These are phyloP conservation scores for Phoenoteleia sp. DNA, from an alignment of 2,888 invertebrate genomes.

Conservation along the genomic window DNA sequence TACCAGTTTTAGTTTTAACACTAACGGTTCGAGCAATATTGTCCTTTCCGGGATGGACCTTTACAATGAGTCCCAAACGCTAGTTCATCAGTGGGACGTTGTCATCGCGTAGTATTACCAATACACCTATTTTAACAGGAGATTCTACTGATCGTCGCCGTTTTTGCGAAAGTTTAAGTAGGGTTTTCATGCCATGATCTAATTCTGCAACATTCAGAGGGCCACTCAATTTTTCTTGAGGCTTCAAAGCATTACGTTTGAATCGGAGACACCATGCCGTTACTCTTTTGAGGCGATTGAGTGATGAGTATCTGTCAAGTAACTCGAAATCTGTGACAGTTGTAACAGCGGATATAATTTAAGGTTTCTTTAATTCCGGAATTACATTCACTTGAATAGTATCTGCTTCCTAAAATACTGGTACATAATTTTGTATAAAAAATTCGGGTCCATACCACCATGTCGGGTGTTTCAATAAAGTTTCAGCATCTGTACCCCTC, in stretches of 20 bases:
- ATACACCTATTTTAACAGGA: not conserved
- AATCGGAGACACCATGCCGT: constrained; percentile 9
- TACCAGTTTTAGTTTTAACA: not conserved
- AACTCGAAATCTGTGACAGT: not conserved
- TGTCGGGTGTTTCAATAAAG: not conserved
- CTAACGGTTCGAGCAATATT: not conserved
- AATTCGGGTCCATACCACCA: constrained; percentile 5
- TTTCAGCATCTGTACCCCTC: not conserved
- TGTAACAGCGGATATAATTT: not conserved
- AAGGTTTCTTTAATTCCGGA: not conserved
- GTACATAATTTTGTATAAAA: not conserved
- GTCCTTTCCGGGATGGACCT: constrained; percentile 10
- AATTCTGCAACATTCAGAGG: constrained; percentile 1
- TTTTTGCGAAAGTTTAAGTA: not conserved
- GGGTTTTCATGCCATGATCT: not conserved
- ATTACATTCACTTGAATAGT: not conserved
- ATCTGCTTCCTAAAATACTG: not conserved
- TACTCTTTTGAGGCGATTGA: constrained; percentile 1
- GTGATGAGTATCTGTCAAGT: not conserved
- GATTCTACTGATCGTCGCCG: not conserved
- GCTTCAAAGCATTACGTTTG: not conserved
- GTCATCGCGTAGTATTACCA: constrained; percentile 12
- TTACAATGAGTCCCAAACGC: not conserved
- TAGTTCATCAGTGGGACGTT: constrained; percentile 18
- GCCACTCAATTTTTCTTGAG: not conserved